phyloP scores from a whole-genome alignment of 2,797 vertebrate species.

The Sciurus carolinensis region DNA sequence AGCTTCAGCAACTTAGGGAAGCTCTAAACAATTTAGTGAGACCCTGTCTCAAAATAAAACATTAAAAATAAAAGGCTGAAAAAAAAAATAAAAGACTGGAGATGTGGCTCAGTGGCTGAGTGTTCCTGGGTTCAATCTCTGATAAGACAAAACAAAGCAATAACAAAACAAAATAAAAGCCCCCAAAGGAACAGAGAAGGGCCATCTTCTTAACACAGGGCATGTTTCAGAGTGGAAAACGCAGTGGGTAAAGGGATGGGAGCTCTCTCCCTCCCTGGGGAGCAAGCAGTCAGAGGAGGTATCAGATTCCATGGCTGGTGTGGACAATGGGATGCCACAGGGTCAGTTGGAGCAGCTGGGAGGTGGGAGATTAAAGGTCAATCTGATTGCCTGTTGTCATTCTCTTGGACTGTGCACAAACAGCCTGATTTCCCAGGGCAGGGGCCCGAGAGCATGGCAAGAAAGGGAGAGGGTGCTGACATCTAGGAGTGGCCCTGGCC shows the following conservation, averaged over 20 bases:
- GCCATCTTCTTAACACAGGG: neutral
- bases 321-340: too few relatives aligned
- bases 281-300: neutral
- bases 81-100: too few relatives aligned
- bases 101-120: too few relatives aligned
- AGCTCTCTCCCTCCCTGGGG: neutral
- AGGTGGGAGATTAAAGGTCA: neutral
- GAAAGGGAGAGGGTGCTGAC: neutral
- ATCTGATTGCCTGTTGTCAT: neutral
- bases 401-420: neutral
- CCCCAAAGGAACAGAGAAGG: neutral
- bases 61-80: too few relatives aligned
- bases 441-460: rapidly evolving
- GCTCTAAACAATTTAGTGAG: too few relatives aligned
- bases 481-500: neutral
- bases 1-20: too few relatives aligned
- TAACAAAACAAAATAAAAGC: neutral
- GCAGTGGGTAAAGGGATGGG: neutral
- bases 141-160: neutral
- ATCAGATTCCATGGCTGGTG: neutral
- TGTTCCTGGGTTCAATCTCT: too few relatives aligned
- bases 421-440: neutral
- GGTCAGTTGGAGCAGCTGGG: neutral
- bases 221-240: neutral
- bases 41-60: too few relatives aligned